phyloP scores from a whole-genome alignment of 2,797 vertebrate genomes.

The Rhynchotus rufescens region DNA sequence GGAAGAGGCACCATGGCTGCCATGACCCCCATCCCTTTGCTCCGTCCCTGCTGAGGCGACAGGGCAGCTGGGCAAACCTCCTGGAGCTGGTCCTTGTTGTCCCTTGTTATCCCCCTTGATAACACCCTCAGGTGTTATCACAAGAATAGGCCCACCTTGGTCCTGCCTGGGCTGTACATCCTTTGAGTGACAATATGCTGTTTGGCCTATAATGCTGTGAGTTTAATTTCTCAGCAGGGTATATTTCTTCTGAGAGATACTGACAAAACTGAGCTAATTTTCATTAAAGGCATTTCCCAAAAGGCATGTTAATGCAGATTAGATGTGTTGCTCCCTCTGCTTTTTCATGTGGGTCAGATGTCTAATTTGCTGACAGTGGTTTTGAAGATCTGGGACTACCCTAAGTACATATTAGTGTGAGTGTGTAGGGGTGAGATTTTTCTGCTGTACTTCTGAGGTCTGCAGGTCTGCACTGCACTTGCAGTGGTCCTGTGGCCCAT shows the following conservation, averaged over 20 bases:
- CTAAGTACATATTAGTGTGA: background rate
- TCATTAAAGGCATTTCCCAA: background rate
- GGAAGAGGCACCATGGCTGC: background rate
- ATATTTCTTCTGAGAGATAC: fast-evolving
- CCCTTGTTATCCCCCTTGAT: too few relatives aligned
- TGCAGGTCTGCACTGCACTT: fast-evolving
- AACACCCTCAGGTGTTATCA: background rate
- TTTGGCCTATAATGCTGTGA: background rate
- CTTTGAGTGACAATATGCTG: background rate
- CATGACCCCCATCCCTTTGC: background rate
- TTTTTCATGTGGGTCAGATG: background rate
- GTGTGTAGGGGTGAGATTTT: background rate
- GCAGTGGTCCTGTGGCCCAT: background rate
- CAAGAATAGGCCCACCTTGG: background rate
- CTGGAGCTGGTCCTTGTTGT: background rate
- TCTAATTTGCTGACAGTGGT: background rate
- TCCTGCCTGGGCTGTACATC: background rate
- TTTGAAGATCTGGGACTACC: background rate
- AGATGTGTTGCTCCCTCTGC: background rate
- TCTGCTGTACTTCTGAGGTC: background rate
- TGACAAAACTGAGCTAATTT: background rate
- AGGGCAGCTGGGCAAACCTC: background rate
- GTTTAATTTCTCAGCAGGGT: background rate
- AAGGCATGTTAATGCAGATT: background rate
- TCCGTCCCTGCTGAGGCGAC: background rate